phyloP scores from a whole-genome alignment of 2,888 invertebrate genomes.

The Caenorhabditis panamensis region DNA sequence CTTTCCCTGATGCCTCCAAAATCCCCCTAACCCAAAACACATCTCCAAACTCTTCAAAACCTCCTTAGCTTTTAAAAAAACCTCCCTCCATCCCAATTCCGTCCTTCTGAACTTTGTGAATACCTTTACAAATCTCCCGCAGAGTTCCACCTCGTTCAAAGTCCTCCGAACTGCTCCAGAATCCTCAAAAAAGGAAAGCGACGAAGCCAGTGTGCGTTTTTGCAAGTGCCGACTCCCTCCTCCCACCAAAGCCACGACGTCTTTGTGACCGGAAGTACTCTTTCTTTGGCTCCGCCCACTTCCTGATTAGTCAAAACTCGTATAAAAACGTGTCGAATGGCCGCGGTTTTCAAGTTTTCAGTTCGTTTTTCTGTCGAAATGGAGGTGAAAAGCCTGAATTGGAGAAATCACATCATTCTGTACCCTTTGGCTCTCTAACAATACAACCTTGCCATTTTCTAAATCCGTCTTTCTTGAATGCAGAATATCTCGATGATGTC shows the following conservation, averaged over 20 bases:
- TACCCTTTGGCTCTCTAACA: background rate
- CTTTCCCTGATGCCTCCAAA: background rate
- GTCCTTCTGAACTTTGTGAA: background rate
- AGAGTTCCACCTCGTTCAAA: background rate
- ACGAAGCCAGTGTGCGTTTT: background rate
- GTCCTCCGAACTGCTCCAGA: constrained; percentile 5
- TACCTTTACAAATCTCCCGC: background rate
- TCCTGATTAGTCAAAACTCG: constrained; percentile 31
- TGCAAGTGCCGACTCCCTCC: background rate
- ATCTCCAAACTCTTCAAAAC: background rate
- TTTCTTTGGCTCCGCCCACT: constrained; percentile 28
- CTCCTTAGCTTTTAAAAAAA: background rate
- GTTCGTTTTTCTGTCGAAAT: background rate
- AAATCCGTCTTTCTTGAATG: background rate
- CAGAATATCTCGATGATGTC: background rate
- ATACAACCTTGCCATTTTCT: background rate
- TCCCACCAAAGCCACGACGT: background rate
- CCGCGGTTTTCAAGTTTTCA: background rate
- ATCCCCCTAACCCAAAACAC: background rate
- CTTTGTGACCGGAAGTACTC: constrained; percentile 57
- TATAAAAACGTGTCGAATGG: constrained; percentile 3
- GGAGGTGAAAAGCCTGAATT: background rate
- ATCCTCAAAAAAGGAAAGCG: constrained; percentile 4
- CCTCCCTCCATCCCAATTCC: background rate
- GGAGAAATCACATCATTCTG: background rate